Base-by-base conservation (phyloP, 2,797 vertebrate genomes). In the Oryzias sinensis region DNA sequence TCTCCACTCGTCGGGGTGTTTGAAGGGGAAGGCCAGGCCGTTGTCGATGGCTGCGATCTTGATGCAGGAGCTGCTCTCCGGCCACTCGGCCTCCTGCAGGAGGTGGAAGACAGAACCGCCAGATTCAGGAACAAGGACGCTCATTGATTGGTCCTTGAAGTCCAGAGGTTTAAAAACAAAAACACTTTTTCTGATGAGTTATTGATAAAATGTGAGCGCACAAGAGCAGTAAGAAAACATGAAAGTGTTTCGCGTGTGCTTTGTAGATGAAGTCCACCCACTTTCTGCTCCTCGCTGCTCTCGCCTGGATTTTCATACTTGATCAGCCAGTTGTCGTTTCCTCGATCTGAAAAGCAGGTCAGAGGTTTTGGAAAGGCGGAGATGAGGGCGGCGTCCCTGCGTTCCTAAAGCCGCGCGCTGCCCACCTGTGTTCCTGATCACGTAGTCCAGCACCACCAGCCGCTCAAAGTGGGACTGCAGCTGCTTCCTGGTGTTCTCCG, bases 1-100 rank as follows among this genome's bases (percentile, higher is more conserved):
- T 90, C 97, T 94, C 97, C 97, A 99, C 64, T 98, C 95, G 68
- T 99, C 97, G 0, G 97, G 97, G 86, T 99, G 97, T 78, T 99
- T 99, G 74, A 99, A 98, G 70, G 97, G 97, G 87, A 99, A 99
- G 16, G 97, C 96, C 65, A 99, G 87, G 57, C 97, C 97, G 20
- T 99, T 99, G 90, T 99, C 97, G 72, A 99, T 99, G 11, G 97
- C 96, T 71, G 97, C 97, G 13, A 99, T 93, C 89, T 95, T 94
- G 85, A 97, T 94, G 71, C 92, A 88, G 13, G 91, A 88, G 45
- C 50, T 90, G 61, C 71, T 83, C 77, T 87, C 77, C 15, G 80
- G 79, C 94, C 94, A 94, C 0, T 94, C 91, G 49, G 79, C 72
- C 53, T 93, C 93, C 95, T 97, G 55, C 20, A 64, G 59, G 9